Base-by-base conservation (phyloP, 2,113 vertebrate species). In the Sinocyclocheilus rhinocerous region DNA sequence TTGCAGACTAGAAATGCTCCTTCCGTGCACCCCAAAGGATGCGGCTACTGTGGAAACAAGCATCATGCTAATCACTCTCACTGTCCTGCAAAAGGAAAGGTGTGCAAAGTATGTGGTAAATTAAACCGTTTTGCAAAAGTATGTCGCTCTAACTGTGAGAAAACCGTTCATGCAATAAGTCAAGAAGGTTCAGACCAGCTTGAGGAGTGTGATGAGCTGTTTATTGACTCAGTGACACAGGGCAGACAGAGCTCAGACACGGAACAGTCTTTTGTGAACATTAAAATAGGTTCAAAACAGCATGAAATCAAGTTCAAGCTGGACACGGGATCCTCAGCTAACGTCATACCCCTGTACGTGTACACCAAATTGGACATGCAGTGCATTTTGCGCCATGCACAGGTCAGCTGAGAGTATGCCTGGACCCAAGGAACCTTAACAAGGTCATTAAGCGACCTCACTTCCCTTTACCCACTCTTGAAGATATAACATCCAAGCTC, bases 361-460 rank as follows among this genome's bases (percentile, higher is more conserved):
- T 63, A 63, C n/a, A 24, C 61, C 10, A 63, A 63, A 63, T 5
- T 26, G 61, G n/a, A 12, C 61, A 63, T 1, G 4, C n/a, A 63
- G 8, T 12, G n/a, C n/a, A 4, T 11, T 1, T n/a, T 63, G 61
- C 10, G 12, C 84, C 72, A 24, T 16, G 13, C 11, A 85, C 79
- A 39, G 85, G 85, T 63, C 33, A 76, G 36, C n/a, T 86, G 2
- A 36, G 50, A 7, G 10, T 81, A 1, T 90, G 80, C 29, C 57
- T 89, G 0, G 83, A 88, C 24, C 75, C 82, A 0, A 83, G 69
- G 13, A 20, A 87, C 12, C 24, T 70, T 6, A 86, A 87, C 29
- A 87, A 88, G 29, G 86, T 73, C 3, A 86, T 89, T 84, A 84
- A 39, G 2, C 12, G 3, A 8, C 87, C 76, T 4, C 81, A 87